phyloP scores from a whole-genome alignment of 2,888 invertebrate species.

The Calliopum simillimum region DNA sequence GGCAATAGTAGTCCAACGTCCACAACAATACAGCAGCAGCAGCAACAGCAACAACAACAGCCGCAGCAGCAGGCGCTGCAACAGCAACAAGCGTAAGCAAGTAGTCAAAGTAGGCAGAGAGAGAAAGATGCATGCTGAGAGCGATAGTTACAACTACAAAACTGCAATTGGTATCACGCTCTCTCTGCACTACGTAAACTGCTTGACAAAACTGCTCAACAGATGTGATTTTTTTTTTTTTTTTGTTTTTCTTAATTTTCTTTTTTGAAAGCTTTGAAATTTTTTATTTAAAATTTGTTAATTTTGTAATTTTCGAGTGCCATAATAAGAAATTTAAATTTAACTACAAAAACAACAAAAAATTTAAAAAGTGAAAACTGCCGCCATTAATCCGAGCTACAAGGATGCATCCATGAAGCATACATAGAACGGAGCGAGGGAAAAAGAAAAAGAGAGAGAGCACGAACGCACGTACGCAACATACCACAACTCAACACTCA shows the following conservation, averaged over 20 bases:
- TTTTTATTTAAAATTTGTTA: slow-evolving; percentile 16
- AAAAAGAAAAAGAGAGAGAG: too few relatives aligned
- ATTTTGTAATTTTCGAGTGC: slow-evolving; percentile 38
- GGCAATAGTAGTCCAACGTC: slow-evolving; percentile 68
- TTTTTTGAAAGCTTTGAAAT: slow-evolving; percentile 18
- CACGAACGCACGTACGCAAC: not conserved
- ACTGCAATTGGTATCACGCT: slow-evolving; percentile 20
- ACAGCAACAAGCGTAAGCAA: slow-evolving; percentile 44
- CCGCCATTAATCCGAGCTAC: slow-evolving; percentile 8
- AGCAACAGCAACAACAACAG: slow-evolving; percentile 50
- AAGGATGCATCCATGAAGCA: too few relatives aligned
- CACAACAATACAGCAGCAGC: slow-evolving; percentile 59
- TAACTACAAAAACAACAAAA: slow-evolving; percentile 1
- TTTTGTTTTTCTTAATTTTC: slow-evolving; percentile 23
- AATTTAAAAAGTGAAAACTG: slow-evolving; percentile 16
- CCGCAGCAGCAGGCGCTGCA: slow-evolving; percentile 48
- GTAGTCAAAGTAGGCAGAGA: slow-evolving; percentile 45
- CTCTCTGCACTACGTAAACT: not conserved
- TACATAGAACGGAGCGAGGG: too few relatives aligned
- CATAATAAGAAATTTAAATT: slow-evolving; percentile 32
- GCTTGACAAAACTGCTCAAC: slow-evolving; percentile 38
- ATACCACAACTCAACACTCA: slow-evolving; percentile 2
- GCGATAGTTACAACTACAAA: slow-evolving; percentile 19
- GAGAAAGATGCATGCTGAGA: slow-evolving; percentile 39
- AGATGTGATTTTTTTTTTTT: slow-evolving; percentile 33